Conservation (phyloP, 2,888 invertebrate species). For the Drosophila anomelani region DNA sequence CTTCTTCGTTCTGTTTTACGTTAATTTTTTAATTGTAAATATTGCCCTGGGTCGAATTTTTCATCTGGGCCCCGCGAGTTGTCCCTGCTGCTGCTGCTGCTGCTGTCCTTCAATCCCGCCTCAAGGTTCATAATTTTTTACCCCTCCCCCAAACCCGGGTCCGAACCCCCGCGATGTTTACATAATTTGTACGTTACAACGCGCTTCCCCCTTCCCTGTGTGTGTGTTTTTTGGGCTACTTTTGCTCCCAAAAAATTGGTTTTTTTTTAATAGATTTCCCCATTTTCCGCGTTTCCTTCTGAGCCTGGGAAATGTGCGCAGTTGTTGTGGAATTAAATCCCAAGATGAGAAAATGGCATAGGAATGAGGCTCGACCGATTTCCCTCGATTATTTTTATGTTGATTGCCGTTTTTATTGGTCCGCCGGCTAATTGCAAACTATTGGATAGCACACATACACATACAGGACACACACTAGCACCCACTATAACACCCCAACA, state of each 20-base stretch:
- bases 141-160: slow-evolving; percentile 14
- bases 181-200: slow-evolving; percentile 80
- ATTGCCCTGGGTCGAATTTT: slow-evolving; percentile 78
- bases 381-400: slow-evolving; percentile 77
- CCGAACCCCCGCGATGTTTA: slow-evolving; percentile 62
- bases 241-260: slow-evolving; percentile 40
- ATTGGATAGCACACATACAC: slow-evolving; percentile 56
- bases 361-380: slow-evolving; percentile 24
- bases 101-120: slow-evolving; percentile 42
- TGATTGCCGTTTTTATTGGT: slow-evolving; percentile 77
- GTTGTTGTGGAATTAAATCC: slow-evolving; percentile 48
- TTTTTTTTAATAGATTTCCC: slow-evolving; percentile 64
- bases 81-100: slow-evolving; percentile 9
- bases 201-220: slow-evolving; percentile 33
- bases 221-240: slow-evolving; percentile 66
- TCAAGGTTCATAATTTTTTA: slow-evolving; percentile 73
- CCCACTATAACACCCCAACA: no score
- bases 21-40: slow-evolving; percentile 81
- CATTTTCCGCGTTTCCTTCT: slow-evolving; percentile 31
- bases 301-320: slow-evolving; percentile 69
- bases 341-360: background rate
- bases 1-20: slow-evolving; percentile 74
- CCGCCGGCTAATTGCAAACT: slow-evolving; percentile 72
- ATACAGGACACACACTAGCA: slow-evolving; percentile 11
- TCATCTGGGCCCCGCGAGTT: slow-evolving; percentile 61